These are phyloP conservation scores for Cepaea hortensis DNA, from an alignment of 2,888 invertebrate species.

Conservation along the genomic window DNA sequence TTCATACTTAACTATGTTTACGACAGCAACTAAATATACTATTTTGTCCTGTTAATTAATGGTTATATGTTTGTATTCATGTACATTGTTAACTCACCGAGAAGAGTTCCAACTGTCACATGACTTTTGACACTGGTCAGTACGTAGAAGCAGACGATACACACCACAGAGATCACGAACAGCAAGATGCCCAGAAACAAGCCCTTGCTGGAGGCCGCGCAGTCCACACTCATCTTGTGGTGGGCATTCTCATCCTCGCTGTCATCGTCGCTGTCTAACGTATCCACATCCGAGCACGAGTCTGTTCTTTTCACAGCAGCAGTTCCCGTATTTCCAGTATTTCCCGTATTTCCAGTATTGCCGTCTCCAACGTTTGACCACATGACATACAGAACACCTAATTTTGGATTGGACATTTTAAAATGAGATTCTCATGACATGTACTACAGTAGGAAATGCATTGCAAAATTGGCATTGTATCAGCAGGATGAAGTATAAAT, in stretches of 20 bases:
- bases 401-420: not conserved
- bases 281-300: slow-evolving; percentile 23
- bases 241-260: slow-evolving; percentile 43
- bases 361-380: slow-evolving; percentile 86
- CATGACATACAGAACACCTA: slow-evolving; percentile 92
- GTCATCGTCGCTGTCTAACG: slow-evolving; percentile 6
- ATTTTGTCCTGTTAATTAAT: no score
- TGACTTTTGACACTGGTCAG: slow-evolving; percentile 85
- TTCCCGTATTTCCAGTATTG: not conserved
- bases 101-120: slow-evolving; percentile 89
- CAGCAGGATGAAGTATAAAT: no score
- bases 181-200: slow-evolving; percentile 84
- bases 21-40: no score
- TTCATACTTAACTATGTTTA: no score
- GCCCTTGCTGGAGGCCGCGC: slow-evolving; percentile 93
- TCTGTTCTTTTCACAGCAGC: not conserved
- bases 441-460: no score
- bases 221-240: slow-evolving; percentile 81
- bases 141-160: slow-evolving; percentile 94
- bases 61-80: no score
- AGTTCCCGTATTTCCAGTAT: no score
- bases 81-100: slow-evolving; percentile 77
- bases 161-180: slow-evolving; percentile 80
- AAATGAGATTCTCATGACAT: no score
- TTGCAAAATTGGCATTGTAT: no score